Conservation (phyloP, 2,113 vertebrate genomes). For the Pholis gunnellus region DNA sequence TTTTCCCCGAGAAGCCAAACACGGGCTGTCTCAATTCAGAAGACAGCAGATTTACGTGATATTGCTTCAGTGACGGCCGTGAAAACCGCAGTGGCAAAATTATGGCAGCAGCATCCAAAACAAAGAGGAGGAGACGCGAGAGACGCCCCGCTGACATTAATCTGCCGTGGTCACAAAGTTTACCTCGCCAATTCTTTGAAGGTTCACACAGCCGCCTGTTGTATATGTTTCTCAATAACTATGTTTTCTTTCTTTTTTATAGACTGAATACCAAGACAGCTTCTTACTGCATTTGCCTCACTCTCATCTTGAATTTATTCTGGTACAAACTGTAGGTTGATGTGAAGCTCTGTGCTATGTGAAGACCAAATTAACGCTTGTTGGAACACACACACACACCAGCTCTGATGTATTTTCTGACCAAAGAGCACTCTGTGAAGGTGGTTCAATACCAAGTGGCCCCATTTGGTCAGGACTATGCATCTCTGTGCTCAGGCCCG, state of each 20-base stretch:
- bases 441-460: conserved; percentile 60
- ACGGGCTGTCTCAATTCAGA: conserved; percentile 46
- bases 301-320: neutral
- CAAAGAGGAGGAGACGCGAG: conserved; percentile 7
- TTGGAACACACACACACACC: neutral
- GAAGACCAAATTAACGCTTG: neutral
- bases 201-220: neutral
- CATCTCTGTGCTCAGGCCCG: conserved; percentile 46
- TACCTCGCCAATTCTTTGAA: neutral
- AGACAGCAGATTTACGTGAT: conserved; percentile 59
- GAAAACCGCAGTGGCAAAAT: conserved; percentile 30
- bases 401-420: conserved; percentile 22
- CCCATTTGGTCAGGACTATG: conserved; percentile 28
- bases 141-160: neutral
- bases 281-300: neutral
- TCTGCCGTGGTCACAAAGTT: conserved; percentile 15
- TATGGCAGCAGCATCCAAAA: conserved; percentile 22
- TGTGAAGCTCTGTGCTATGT: neutral
- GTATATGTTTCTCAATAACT: neutral
- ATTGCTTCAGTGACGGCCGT: conserved; percentile 34
- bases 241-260: neutral
- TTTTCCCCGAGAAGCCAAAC: conserved; percentile 51
- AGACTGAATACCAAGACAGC: neutral
- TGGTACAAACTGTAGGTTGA: neutral
- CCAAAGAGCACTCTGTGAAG: conserved; percentile 4